Conservation (phyloP, 64 coral and sea anemone species). For the Platygyra sinensis region DNA sequence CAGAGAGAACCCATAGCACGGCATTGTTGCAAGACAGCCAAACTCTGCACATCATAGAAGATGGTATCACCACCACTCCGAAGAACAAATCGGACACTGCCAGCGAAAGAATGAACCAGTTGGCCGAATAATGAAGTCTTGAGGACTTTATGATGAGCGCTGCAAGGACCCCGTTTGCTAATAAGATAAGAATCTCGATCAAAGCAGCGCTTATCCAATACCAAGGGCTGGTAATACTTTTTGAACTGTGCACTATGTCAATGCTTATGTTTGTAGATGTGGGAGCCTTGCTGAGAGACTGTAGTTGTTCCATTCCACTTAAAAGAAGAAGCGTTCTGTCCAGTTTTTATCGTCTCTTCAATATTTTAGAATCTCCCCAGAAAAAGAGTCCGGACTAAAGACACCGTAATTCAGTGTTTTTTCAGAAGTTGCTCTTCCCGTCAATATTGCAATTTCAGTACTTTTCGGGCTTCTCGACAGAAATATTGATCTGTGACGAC, state of each 20-base stretch:
- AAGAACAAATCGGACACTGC: neutral
- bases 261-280: neutral
- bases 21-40: neutral
- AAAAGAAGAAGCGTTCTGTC: too few species aligned
- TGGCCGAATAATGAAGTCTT: neutral
- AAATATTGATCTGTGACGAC: too few species aligned
- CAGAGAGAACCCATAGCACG: neutral
- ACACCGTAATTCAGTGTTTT: too few species aligned
- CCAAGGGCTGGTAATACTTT: neutral
- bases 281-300: neutral
- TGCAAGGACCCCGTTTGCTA: neutral
- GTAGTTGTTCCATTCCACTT: neutral
- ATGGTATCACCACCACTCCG: neutral
- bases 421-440: too few species aligned
- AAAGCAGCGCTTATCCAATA: neutral
- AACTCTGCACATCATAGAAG: neutral
- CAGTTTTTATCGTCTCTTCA: too few species aligned
- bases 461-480: too few species aligned
- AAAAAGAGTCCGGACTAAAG: too few species aligned
- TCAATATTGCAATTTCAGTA: too few species aligned
- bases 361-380: too few species aligned
- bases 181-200: neutral
- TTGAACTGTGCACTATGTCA: neutral
- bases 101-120: slow-evolving; percentile 7
- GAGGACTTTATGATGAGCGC: neutral